Evolutionary conservation across 2,797 vertebrate species (phyloP).

Genomic region (Falco concolor): DNA sequence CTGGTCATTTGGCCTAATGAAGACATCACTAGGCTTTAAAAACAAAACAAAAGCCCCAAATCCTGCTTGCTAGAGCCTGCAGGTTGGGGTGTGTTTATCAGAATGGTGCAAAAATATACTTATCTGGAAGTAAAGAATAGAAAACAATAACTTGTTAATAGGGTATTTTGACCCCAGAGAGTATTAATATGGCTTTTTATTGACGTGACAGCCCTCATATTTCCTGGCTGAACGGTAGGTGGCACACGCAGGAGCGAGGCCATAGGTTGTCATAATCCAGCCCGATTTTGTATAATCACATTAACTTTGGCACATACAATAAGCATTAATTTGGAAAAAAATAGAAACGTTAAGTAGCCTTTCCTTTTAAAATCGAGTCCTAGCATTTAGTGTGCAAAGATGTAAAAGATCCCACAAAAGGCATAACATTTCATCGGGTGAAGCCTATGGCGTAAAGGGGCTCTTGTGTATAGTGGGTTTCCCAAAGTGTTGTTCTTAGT

Average conservation of each 20-base stretch:
- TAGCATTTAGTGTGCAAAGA: neutral
- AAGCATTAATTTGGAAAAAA: constrained; percentile 29
- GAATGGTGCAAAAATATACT: neutral
- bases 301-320: neutral
- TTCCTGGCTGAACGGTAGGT: constrained; percentile 59
- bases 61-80: neutral
- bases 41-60: neutral
- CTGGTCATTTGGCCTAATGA: neutral
- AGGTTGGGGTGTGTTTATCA: neutral
- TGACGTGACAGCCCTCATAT: neutral
- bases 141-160: neutral
- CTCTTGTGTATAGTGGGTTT: constrained; percentile 62
- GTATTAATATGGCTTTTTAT: constrained; percentile 49
- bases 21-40: constrained; percentile 14
- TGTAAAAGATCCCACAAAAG: constrained; percentile 27
- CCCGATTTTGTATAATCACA: neutral
- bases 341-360: neutral
- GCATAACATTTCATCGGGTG: constrained; percentile 55
- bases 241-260: constrained; percentile 52
- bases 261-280: constrained; percentile 35
- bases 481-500: constrained; percentile 53
- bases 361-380: neutral
- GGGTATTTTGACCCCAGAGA: constrained; percentile 52
- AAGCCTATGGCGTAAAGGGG: constrained; percentile 5
- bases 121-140: neutral